phyloP scores from a whole-genome alignment of 2,797 vertebrate species.

The Octomys mimax region DNA sequence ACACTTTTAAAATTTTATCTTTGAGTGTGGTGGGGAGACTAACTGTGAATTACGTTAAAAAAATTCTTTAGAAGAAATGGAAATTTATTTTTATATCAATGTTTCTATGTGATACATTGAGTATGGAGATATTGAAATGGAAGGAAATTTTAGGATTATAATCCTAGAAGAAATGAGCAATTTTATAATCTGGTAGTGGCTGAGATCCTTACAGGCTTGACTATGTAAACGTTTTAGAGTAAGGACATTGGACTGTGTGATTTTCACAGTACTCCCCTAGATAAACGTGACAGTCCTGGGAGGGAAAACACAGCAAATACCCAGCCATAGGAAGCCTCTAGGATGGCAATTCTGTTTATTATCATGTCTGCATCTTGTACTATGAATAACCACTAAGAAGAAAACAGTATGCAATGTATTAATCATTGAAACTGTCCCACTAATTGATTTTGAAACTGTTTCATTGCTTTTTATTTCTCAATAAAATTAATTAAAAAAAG shows the following conservation, averaged over 20 bases:
- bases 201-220: not conserved
- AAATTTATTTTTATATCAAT: constrained; percentile 81
- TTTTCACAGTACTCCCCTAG: not conserved
- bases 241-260: not conserved
- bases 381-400: no score
- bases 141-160: constrained; percentile 18
- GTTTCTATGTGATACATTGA: constrained; percentile 34
- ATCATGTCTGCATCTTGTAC: no score
- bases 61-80: constrained; percentile 62
- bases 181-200: not conserved
- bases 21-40: not conserved
- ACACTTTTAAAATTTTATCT: no score
- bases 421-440: no score
- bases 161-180: not conserved
- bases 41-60: constrained; percentile 64
- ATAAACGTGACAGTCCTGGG: not conserved
- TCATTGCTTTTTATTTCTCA: no score
- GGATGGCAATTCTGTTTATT: not conserved
- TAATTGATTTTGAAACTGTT: no score
- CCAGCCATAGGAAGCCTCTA: not conserved
- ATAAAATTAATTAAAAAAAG: no score
- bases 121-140: constrained; percentile 33
- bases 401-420: no score
- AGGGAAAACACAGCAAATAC: not conserved
- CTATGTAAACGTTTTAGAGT: not conserved